Percentiles rank a stretch among this genome's conserved stretches.
Evolutionary conservation across 2,113 vertebrate species (phyloP).

Genomic region (Cochlearius cochlearius): DNA sequence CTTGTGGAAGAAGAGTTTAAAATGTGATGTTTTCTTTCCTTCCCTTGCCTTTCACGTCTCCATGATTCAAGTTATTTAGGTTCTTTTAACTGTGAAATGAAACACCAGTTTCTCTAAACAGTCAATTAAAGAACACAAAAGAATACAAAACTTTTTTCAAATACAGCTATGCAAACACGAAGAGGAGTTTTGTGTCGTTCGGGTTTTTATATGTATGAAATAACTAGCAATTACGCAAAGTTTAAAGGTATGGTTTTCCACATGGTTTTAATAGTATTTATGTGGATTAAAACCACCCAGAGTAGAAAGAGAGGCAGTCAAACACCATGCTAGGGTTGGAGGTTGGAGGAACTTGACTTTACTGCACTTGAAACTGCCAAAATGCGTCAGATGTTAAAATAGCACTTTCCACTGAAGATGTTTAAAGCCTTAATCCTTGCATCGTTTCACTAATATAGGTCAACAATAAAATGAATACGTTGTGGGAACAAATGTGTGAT

Average conservation of each 20-base stretch:
- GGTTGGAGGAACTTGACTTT: neutral
- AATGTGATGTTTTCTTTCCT: neutral
- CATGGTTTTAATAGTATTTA: neutral
- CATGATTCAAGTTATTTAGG: neutral
- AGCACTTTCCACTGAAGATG: neutral
- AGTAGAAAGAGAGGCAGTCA: neutral
- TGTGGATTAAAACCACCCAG: neutral
- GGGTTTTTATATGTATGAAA: neutral
- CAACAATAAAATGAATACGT: neutral
- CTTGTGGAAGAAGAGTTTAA: neutral
- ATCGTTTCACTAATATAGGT: neutral
- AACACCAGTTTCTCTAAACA: neutral
- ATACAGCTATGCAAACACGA: neutral
- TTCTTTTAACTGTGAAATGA: neutral
- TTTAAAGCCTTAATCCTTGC: neutral
- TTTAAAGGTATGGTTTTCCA: neutral
- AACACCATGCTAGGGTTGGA: neutral
- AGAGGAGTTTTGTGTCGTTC: neutral
- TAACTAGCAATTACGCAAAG: neutral
- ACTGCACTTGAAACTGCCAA: neutral
- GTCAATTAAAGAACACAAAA: neutral
- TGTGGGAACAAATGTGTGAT: neutral
- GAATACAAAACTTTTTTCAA: neutral
- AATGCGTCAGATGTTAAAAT: neutral
- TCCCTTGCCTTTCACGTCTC: neutral